A percentile compares a stretch with the other conserved stretches of the same genome.
phyloP scores from a whole-genome alignment of 2,888 invertebrate species.

The Pollenia griseotomentosa region DNA sequence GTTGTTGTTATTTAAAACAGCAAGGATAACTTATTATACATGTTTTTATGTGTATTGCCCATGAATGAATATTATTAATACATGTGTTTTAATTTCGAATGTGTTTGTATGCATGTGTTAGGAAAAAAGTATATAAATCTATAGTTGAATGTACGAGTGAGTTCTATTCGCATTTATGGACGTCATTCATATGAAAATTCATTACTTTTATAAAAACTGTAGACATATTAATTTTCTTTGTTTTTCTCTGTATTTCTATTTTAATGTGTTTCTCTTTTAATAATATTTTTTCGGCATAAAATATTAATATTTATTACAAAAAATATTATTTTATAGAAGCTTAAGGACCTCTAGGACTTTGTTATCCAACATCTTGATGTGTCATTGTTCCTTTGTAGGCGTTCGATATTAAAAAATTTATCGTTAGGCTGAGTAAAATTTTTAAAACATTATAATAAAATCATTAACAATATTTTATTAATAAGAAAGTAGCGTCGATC shows the following conservation, averaged over 20 bases:
- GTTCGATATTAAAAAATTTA: no score
- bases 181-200: slow-evolving; percentile 38
- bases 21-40: background rate
- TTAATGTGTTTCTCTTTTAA: background rate
- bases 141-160: slow-evolving; percentile 30
- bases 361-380: no score
- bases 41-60: no score
- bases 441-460: no score
- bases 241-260: background rate
- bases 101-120: background rate
- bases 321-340: no score
- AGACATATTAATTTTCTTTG: background rate
- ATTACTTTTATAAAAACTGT: slow-evolving; percentile 18
- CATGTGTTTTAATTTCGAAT: background rate
- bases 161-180: background rate
- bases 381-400: no score
- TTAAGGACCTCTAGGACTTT: no score
- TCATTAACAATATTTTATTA: no score
- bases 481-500: no score
- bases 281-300: no score
- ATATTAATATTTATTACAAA: no score
- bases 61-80: slow-evolving; percentile 10
- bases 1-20: slow-evolving; percentile 11
- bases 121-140: background rate
- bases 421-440: no score